phyloP scores from a whole-genome alignment of 1,140 invertebrate species.

The Mya arenaria region DNA sequence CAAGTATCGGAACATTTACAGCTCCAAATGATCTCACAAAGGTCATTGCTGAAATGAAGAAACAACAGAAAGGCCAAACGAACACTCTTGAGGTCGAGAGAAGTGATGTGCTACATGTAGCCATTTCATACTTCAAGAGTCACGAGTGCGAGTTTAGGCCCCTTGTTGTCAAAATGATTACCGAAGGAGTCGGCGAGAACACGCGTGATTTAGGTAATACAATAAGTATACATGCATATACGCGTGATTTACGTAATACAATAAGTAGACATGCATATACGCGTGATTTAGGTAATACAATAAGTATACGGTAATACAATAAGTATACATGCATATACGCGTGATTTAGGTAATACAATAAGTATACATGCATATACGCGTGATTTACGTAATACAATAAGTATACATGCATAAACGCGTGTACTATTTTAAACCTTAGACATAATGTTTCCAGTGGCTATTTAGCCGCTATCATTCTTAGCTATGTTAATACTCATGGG shows the following conservation, averaged over 20 bases:
- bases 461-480: too few species aligned
- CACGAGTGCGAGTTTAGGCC: background rate
- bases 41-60: background rate
- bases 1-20: background rate
- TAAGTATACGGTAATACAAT: too few species aligned
- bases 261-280: too few species aligned
- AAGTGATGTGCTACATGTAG: background rate
- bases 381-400: too few species aligned
- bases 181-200: constrained; percentile 8
- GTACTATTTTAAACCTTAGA: too few species aligned
- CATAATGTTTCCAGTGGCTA: too few species aligned
- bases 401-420: too few species aligned
- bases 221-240: too few species aligned
- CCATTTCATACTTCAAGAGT: constrained; percentile 32
- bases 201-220: constrained; percentile 13
- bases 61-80: constrained; percentile 3
- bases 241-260: too few species aligned
- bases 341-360: constrained; percentile 23
- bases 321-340: too few species aligned
- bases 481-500: background rate
- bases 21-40: background rate
- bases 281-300: too few species aligned
- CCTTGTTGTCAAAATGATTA: constrained; percentile 15
- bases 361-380: too few species aligned
- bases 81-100: background rate